Conservation (phyloP, 35 echinoderm and acorn worm genomes). For the Apostichopus californicus region DNA sequence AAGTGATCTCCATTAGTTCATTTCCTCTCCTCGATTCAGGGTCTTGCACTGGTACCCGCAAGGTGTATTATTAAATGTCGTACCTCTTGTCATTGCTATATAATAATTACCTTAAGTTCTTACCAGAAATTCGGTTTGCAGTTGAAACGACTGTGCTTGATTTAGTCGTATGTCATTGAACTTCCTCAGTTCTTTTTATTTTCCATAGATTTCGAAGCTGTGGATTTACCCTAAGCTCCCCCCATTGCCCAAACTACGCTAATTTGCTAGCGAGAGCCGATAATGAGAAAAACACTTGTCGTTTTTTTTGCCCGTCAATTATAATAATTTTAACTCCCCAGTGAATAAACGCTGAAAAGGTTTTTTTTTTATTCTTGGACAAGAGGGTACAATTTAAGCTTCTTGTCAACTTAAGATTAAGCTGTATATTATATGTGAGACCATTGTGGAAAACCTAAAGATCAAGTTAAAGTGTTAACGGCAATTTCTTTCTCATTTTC, state of each 20-base stretch:
- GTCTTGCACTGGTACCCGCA: too few relatives aligned
- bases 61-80: too few relatives aligned
- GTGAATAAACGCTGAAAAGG: neutral
- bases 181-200: neutral
- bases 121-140: too few relatives aligned
- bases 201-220: neutral
- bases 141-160: neutral
- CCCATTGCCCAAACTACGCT: neutral
- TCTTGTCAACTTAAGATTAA: neutral
- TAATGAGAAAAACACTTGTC: neutral
- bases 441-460: too few relatives aligned
- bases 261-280: neutral
- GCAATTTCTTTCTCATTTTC: neutral
- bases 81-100: too few relatives aligned
- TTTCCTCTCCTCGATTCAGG: too few relatives aligned
- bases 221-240: neutral
- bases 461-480: neutral
- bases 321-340: neutral
- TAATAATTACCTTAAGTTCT: too few relatives aligned
- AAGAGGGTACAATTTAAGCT: neutral
- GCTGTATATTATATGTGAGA: too few relatives aligned
- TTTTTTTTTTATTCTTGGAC: neutral
- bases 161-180: neutral
- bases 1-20: too few relatives aligned
- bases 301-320: neutral